Evolutionary conservation across 1,140 invertebrate species (phyloP), one percentile per base, ranked within the genome.

Genomic region (Eurosta solidaginis): DNA sequence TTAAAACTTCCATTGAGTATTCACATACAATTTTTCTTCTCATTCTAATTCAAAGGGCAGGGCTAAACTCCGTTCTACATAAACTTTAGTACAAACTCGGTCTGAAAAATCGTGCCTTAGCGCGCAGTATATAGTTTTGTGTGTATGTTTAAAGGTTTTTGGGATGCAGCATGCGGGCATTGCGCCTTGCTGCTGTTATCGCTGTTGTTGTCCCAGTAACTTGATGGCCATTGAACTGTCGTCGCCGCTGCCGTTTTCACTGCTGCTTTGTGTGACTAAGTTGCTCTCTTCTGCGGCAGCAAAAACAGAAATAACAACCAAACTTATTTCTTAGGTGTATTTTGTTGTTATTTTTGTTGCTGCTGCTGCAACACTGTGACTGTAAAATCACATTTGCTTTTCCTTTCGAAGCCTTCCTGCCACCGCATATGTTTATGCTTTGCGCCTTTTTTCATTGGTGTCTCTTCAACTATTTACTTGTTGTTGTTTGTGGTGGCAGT

Each of bases 321-420:
- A 17, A 52, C 17, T 22, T 52, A 5, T n/a, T n/a, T 4, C 9
- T 17, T 4, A 22, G 17, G 29, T 59, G 27, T 29, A 33, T 59
- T 33, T 59, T 54, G 50, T 54, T 54, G 50, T 12, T 14, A 1
- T 33, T 33, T 7, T 22, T 74, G 73, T 20, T 74, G 73, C 12
- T 47, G 74, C 20, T 3, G 40, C 14, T 44, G 40, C 9, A 17
- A 12, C 54, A 29, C 20, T 44, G 36, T 27, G 44, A 12, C 74
- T 45, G 25, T 33, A 75, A 50, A 50, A 47, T 75, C 29, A 75
- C 44, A 75, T 75, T n/a, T 50, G 74, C 42, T 47, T 47, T 47
- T 75, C 29, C 74, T 75, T 75, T 75, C 74, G 47, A 75, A 47
- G n/a, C 25, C n/a, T 75, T n/a, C 20, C 74, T 10, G 47, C 74